Evolutionary conservation across 1,140 invertebrate genomes (phyloP).

Genomic region (Drosophila lacteicornis): DNA sequence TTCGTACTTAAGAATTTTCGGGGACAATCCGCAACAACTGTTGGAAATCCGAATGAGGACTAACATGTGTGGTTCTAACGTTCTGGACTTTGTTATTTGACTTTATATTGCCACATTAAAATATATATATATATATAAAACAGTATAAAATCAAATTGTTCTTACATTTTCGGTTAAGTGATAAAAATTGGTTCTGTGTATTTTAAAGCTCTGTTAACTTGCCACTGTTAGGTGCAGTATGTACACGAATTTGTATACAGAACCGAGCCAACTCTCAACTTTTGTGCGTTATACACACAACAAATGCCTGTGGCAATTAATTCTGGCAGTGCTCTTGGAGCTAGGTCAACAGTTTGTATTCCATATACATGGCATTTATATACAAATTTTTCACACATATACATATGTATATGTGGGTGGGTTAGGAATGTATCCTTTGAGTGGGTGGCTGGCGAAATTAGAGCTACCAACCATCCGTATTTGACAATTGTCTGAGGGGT

Average conservation of each 20-base stretch:
- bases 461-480: constrained; percentile 1
- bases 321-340: constrained; percentile 40
- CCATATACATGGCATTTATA: constrained; percentile 17
- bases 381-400: constrained; percentile 4
- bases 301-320: constrained; percentile 31
- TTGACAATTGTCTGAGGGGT: constrained; percentile 18
- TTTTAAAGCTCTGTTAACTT: background rate
- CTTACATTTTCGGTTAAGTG: too few species aligned
- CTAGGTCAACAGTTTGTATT: constrained; percentile 58
- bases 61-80: too few species aligned
- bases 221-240: background rate
- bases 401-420: background rate
- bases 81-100: too few species aligned
- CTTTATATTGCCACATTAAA: too few species aligned
- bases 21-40: too few species aligned
- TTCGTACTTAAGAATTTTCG: too few species aligned
- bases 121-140: too few species aligned
- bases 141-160: too few species aligned
- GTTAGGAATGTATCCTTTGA: constrained; percentile 32
- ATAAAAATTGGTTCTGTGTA: background rate
- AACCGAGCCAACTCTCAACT: constrained; percentile 8
- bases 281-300: constrained; percentile 32
- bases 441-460: constrained; percentile 5
- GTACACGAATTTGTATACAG: background rate
- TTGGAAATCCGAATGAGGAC: too few species aligned